Conservation (phyloP, 2,113 vertebrate genomes). For the Podarcis raffonei region DNA sequence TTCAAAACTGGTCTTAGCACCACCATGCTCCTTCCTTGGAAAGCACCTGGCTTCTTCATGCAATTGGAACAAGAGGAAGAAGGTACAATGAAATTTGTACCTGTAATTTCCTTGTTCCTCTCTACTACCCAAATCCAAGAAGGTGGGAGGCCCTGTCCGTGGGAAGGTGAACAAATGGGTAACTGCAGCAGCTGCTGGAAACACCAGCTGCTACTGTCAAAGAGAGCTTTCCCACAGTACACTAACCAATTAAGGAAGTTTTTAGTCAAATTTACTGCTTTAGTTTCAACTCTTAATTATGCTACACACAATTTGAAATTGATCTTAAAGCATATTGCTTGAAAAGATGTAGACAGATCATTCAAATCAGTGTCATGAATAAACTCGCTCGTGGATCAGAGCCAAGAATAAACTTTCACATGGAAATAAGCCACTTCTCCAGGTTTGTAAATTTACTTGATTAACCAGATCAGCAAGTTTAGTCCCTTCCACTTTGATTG, state of each 20-base stretch:
- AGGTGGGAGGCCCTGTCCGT: not conserved
- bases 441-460: constrained; percentile 1
- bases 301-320: not conserved
- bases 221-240: not conserved
- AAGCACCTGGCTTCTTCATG: not conserved
- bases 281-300: not conserved
- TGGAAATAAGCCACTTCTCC: not conserved
- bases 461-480: not conserved
- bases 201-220: not conserved
- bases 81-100: not conserved
- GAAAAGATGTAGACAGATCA: not conserved
- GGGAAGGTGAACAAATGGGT: not conserved
- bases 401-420: not conserved
- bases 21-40: not conserved
- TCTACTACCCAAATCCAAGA: not conserved
- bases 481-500: not conserved
- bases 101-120: not conserved
- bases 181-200: not conserved
- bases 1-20: not conserved
- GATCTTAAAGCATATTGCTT: not conserved
- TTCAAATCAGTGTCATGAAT: not conserved
- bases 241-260: not conserved
- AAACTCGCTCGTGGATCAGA: not conserved
- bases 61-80: not conserved
- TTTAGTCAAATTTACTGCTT: not conserved